A percentile compares a stretch with the other conserved stretches of the same genome.
These are phyloP conservation scores for Heteromormyrus szaboi DNA, from an alignment of 2,797 vertebrate genomes.

Conservation along the genomic window DNA sequence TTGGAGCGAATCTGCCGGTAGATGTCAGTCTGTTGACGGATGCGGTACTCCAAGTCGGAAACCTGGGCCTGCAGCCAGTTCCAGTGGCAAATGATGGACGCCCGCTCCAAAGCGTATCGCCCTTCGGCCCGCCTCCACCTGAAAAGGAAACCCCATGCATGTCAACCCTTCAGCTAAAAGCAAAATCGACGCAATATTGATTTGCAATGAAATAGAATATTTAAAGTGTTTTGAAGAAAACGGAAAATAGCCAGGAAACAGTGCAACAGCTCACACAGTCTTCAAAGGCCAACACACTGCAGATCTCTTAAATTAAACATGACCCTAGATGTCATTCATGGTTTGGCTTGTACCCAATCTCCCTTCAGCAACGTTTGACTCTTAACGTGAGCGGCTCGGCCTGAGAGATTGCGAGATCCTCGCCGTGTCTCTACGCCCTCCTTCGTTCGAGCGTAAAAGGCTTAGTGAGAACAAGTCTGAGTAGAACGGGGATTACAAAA, in stretches of 20 bases:
- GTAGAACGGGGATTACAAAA: neutral
- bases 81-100: conserved; percentile 81
- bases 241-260: neutral
- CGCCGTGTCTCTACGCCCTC: neutral
- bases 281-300: neutral
- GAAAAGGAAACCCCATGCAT: conserved; percentile 14
- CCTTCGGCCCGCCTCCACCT: conserved; percentile 76
- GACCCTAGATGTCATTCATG: neutral
- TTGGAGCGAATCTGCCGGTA: conserved; percentile 75
- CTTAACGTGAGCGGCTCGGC: neutral
- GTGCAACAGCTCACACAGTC: neutral
- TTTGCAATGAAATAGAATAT: neutral
- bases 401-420: neutral
- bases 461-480: neutral
- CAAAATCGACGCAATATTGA: neutral
- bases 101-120: conserved; percentile 73
- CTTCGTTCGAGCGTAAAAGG: neutral
- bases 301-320: neutral
- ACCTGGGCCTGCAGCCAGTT: conserved; percentile 84
- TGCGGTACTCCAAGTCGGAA: conserved; percentile 81
- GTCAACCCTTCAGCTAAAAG: neutral
- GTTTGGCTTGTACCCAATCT: neutral
- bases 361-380: neutral
- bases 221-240: neutral
- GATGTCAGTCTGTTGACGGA: conserved; percentile 81